phyloP scores from a whole-genome alignment of 2,888 invertebrate species.

The Steinernema scapterisci region DNA sequence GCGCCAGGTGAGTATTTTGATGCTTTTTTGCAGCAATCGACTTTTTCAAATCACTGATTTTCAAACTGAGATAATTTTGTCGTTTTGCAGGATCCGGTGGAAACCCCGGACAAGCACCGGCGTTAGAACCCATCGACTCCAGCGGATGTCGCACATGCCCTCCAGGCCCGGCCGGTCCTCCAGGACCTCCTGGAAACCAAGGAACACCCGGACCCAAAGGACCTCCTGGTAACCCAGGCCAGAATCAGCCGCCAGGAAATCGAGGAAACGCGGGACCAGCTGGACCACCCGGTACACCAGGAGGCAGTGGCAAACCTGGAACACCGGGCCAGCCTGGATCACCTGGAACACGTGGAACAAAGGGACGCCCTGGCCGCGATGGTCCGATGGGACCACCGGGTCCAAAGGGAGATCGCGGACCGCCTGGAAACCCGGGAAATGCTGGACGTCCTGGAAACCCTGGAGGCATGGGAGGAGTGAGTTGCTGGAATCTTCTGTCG shows the following conservation, averaged over 20 bases:
- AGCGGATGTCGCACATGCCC: constrained; percentile 1
- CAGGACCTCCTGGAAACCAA: neutral
- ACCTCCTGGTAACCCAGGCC: neutral
- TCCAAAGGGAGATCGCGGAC: constrained; percentile 3
- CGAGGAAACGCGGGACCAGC: neutral
- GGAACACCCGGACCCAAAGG: constrained; percentile 4
- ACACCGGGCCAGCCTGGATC: neutral
- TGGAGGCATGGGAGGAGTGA: neutral
- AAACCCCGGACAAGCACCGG: neutral
- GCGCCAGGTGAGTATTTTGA: neutral
- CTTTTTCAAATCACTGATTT: no score
- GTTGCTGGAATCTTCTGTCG: no score
- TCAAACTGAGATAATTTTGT: no score
- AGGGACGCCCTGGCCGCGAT: neutral
- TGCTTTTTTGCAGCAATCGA: no score
- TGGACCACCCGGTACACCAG: constrained; percentile 25
- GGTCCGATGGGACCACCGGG: neutral
- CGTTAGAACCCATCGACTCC: neutral
- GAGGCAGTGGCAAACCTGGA: constrained; percentile 6
- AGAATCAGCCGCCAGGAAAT: neutral
- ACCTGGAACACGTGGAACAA: neutral
- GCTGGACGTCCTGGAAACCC: constrained; percentile 18
- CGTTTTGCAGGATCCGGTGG: neutral
- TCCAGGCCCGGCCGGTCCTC: constrained; percentile 15
- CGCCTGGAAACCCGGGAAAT: constrained; percentile 13